Evolutionary conservation across 2,113 vertebrate genomes (phyloP).

Genomic region (Heterotilapia buettikoferi): DNA sequence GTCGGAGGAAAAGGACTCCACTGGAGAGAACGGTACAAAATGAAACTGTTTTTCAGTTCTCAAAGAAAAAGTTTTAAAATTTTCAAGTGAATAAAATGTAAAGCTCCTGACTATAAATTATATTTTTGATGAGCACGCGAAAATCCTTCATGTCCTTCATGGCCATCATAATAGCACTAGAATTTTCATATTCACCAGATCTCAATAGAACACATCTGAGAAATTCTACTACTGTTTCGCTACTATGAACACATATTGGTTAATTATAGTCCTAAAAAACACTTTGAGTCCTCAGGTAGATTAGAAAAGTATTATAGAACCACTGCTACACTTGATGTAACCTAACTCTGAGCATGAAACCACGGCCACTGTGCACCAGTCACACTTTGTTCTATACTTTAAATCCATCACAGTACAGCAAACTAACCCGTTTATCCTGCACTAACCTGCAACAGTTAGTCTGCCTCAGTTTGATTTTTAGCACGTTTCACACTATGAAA

Average conservation of each 20-base stretch:
- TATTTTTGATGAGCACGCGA: rapidly evolving
- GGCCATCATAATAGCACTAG: neutral
- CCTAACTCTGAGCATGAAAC: neutral
- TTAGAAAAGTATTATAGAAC: neutral
- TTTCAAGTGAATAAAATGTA: neutral
- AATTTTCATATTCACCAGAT: neutral
- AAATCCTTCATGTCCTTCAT: neutral
- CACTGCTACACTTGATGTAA: neutral
- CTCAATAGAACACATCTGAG: neutral
- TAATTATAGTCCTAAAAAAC: neutral
- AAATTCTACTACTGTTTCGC: neutral
- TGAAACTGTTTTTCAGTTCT: neutral
- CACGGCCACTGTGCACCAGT: rapidly evolving
- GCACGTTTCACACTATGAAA: rapidly evolving
- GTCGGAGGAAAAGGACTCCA: neutral
- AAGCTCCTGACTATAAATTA: rapidly evolving
- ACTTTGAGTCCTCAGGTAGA: neutral
- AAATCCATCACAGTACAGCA: neutral
- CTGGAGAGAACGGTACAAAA: neutral
- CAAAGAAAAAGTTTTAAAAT: rapidly evolving
- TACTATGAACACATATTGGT: neutral
- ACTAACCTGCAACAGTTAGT: neutral
- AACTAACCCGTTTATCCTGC: neutral
- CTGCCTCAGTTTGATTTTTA: neutral
- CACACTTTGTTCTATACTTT: neutral